Evolutionary conservation across 2,797 vertebrate genomes (phyloP).

Genomic region (Allenopithecus nigroviridis): DNA sequence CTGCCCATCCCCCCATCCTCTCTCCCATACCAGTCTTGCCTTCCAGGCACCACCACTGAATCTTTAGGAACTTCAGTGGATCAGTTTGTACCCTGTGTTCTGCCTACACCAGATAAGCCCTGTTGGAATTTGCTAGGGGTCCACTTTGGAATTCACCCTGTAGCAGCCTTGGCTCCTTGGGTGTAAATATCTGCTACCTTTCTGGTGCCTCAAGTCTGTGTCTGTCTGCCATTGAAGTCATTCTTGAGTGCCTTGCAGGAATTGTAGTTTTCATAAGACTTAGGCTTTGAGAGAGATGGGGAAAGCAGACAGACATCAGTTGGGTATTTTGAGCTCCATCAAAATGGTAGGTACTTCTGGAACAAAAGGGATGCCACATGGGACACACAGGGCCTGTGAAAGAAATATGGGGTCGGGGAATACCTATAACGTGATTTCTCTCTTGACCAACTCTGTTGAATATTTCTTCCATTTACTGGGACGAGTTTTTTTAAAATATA

Average conservation of each 20-base stretch:
- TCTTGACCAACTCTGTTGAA: not conserved
- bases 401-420: not conserved
- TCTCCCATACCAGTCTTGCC: not conserved
- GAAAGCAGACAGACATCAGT: not conserved
- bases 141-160: not conserved
- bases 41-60: not conserved
- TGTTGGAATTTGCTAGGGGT: not conserved
- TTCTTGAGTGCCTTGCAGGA: not conserved
- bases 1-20: not conserved
- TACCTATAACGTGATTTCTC: not conserved
- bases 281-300: not conserved
- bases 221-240: not conserved
- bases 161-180: not conserved
- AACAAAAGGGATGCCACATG: not conserved
- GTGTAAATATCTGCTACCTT: not conserved
- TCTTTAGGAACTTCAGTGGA: not conserved
- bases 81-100: not conserved
- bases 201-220: not conserved
- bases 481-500: not conserved
- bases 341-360: not conserved
- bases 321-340: not conserved
- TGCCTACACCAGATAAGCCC: not conserved
- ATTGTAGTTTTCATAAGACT: not conserved
- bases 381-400: not conserved
- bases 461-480: not conserved